Conservation (phyloP, 2,113 vertebrate genomes). For the Sinocyclocheilus anshuiensis region DNA sequence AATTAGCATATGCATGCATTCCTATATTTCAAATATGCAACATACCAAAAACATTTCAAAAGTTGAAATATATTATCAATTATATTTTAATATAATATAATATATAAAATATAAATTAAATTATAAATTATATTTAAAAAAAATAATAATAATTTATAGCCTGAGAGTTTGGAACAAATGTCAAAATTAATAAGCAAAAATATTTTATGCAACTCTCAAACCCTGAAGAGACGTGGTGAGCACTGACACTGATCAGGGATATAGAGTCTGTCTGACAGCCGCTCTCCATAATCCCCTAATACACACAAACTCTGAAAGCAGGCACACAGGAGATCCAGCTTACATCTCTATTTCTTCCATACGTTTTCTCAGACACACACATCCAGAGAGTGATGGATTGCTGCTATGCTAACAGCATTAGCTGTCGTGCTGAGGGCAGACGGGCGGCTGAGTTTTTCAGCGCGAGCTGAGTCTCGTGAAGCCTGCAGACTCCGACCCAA, state of each 20-base stretch:
- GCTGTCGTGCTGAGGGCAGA: conserved; percentile 35
- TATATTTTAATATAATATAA: too few relatives aligned
- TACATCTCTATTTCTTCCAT: conserved; percentile 31
- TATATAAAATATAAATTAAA: too few relatives aligned
- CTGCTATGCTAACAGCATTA: conserved; percentile 32
- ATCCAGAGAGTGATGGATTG: conserved; percentile 39
- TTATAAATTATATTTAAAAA: too few relatives aligned
- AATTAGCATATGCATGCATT: too few relatives aligned
- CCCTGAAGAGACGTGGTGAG: neutral
- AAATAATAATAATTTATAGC: too few relatives aligned
- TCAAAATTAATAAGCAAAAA: too few relatives aligned
- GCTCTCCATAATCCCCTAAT: conserved; percentile 51
- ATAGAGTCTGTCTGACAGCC: conserved; percentile 29
- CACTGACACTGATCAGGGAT: neutral
- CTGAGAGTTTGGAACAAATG: neutral
- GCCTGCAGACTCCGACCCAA: neutral
- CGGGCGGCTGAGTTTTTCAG: neutral
- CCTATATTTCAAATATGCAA: neutral
- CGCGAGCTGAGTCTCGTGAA: neutral
- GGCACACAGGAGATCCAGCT: conserved; percentile 41
- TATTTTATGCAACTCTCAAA: too few relatives aligned
- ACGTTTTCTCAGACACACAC: conserved; percentile 4
- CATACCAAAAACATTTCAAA: neutral
- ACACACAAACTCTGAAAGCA: conserved; percentile 44
- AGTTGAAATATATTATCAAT: too few relatives aligned